Base-by-base conservation (phyloP, 2,113 vertebrate species). In the Embiotoca jacksoni region DNA sequence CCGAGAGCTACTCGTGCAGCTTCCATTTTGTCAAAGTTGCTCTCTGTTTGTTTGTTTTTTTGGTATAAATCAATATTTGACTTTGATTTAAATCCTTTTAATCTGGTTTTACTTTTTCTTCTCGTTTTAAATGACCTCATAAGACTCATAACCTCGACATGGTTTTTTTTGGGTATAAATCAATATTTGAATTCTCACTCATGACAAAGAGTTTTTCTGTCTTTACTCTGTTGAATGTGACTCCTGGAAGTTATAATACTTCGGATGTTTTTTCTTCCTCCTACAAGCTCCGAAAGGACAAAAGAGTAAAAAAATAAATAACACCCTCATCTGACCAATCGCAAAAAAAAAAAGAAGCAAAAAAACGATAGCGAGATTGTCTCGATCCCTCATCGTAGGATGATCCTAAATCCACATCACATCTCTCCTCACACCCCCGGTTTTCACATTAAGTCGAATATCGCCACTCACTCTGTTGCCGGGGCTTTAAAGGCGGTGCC, bases 391-490 rank as follows among this genome's bases (percentile, higher is more conserved):
- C 75, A 59, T 84, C 49, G 81, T 83, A 72, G 88, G 87, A 83
- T 92, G 88, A 90, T 82, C 83, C 87, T 91, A 85, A 90, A 88
- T 91, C 88, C 90, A 88, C 83, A 78, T 83, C 84, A 35, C 84
- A 89, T 86, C 92, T 88, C 77, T 84, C 58, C 84, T 82, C 84
- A 83, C 84, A 65, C 87, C 84, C 82, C 82, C 88, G 35, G 33
- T 32, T 62, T 83, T 81, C 86, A 75, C 87, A 87, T 78, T 72
- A 90, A 85, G 88, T 89, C 80, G 60, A 74, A 77, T 66, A 89
- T 88, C 78, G 5, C 66, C 72, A 32, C 84, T 83, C 80, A 58
- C 72, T 85, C 78, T 72, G 23, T 58, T 7, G 73, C 63, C 15
- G 46, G 37, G 50, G 74, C 92, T 89, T 91, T 90, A 79, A 90